Conservation (phyloP, 35 echinoderm and acorn worm species). For the Ptychodera flava region DNA sequence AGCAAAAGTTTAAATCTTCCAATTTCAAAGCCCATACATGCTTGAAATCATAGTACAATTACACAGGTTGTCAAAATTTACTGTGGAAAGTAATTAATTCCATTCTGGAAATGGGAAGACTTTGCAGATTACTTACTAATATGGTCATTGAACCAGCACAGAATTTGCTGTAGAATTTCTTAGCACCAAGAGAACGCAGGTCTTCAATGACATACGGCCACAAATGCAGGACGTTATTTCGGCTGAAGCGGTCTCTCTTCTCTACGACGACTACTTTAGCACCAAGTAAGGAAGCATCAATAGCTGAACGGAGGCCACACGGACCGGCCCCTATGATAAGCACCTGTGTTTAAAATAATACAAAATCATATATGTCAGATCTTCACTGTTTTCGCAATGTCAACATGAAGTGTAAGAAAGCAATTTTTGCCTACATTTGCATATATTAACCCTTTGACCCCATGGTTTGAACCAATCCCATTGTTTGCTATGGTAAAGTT, state of each 20-base stretch:
- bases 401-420: not conserved
- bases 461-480: too few species aligned
- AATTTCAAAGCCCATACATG: too few species aligned
- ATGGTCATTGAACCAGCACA: slow-evolving; percentile 37
- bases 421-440: too few species aligned
- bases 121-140: slow-evolving; percentile 61
- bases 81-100: too few species aligned
- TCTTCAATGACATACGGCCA: slow-evolving; percentile 50
- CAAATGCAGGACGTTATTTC: slow-evolving; percentile 46
- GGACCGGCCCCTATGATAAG: slow-evolving; percentile 39
- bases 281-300: slow-evolving; percentile 36
- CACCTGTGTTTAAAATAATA: slow-evolving; percentile 21
- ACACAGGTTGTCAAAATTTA: too few species aligned
- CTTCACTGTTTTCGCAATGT: not conserved
- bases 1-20: too few species aligned
- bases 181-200: slow-evolving; percentile 28
- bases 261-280: slow-evolving; percentile 41
- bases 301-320: slow-evolving; percentile 38
- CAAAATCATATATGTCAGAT: not conserved
- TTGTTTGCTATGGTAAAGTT: too few species aligned
- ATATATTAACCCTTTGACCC: too few species aligned
- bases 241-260: slow-evolving; percentile 26
- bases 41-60: too few species aligned
- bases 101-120: too few species aligned
- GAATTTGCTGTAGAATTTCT: slow-evolving; percentile 38